phyloP scores from a whole-genome alignment of 1,140 invertebrate species.

The Amphibalanus amphitrite region DNA sequence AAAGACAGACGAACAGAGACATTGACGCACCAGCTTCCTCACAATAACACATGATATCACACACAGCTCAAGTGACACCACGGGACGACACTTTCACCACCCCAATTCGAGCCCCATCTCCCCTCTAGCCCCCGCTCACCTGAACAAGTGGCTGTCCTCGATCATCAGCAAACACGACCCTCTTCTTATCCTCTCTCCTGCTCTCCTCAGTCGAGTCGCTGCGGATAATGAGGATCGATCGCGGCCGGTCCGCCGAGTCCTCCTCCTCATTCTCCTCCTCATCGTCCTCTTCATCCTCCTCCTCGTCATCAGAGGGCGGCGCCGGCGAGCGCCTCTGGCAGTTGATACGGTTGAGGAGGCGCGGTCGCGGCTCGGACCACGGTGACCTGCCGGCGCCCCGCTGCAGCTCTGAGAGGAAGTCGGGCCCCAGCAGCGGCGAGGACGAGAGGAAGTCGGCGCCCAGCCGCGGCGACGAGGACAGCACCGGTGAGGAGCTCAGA shows the following conservation, averaged over 20 bases:
- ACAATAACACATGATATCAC: too few species aligned
- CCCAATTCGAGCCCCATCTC: too few species aligned
- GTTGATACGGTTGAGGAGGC: not conserved
- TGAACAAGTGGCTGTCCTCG: conserved; percentile 55
- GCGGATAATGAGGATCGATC: not conserved
- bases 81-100: too few species aligned
- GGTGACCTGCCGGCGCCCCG: too few species aligned
- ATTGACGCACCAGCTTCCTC: too few species aligned
- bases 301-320: not conserved
- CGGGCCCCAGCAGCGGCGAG: not conserved
- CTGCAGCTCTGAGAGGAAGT: not conserved
- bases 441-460: not conserved
- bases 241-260: too few species aligned
- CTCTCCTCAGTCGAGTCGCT: not conserved
- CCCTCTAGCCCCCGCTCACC: too few species aligned
- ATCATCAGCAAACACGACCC: conserved; percentile 85
- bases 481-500: not conserved
- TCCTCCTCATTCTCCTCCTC: not conserved
- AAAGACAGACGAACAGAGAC: too few species aligned
- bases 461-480: not conserved
- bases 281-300: not conserved
- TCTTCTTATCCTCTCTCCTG: conserved; percentile 41
- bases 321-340: not conserved
- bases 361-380: not conserved
- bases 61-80: too few species aligned